Evolutionary conservation across 2,113 vertebrate species (phyloP).

Genomic region (Martes martes): DNA sequence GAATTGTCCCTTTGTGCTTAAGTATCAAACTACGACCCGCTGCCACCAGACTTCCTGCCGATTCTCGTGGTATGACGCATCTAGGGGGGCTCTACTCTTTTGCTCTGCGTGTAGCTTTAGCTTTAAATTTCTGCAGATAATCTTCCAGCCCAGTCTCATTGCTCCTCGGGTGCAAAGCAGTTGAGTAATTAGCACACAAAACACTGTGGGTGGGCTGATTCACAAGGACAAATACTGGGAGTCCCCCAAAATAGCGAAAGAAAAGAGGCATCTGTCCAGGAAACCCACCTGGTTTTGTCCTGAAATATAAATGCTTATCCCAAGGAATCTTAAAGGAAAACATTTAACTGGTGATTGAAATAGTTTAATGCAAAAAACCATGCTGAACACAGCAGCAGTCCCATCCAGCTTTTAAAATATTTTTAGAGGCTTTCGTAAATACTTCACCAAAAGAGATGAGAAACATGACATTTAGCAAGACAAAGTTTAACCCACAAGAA

Average conservation of each 20-base stretch:
- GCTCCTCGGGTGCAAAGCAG: not conserved
- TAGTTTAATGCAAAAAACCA: not conserved
- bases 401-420: not conserved
- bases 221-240: not conserved
- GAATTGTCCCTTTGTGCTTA: not conserved
- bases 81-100: not conserved
- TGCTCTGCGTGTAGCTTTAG: not conserved
- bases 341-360: slow-evolving; percentile 39
- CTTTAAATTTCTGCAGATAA: not conserved
- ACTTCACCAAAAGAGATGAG: slow-evolving; percentile 33
- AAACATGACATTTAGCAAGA: not conserved
- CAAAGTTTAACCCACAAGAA: not conserved
- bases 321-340: slow-evolving; percentile 45
- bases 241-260: not conserved
- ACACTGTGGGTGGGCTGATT: slow-evolving; percentile 24
- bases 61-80: not conserved
- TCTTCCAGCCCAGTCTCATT: not conserved
- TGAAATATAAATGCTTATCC: slow-evolving; percentile 50
- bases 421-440: slow-evolving; percentile 18
- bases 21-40: not conserved
- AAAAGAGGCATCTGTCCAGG: slow-evolving; percentile 9
- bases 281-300: slow-evolving; percentile 42
- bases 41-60: not conserved
- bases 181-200: not conserved
- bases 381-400: not conserved